Conservation (phyloP, 2,797 vertebrate species). For the Danio aesculapii region DNA sequence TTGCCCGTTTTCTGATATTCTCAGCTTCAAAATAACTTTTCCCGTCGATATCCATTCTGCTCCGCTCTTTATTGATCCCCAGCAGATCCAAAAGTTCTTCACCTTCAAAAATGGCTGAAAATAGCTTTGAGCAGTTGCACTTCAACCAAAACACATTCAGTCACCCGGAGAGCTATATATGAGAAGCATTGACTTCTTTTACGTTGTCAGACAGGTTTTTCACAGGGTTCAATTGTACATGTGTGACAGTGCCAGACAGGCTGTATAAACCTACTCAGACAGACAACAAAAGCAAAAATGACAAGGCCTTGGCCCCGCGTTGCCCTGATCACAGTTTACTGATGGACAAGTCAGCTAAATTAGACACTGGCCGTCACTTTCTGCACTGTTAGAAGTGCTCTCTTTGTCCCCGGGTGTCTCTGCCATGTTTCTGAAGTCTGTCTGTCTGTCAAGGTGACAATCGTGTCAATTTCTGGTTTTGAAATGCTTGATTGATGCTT, state of each 20-base stretch:
- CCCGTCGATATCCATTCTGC: not conserved
- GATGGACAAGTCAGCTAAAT: constrained; percentile 47
- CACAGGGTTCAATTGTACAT: not conserved
- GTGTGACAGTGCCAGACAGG: constrained; percentile 12
- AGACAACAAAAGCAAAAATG: constrained; percentile 35
- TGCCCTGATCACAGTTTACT: constrained; percentile 31
- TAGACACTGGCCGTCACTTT: constrained; percentile 27
- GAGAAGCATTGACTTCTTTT: constrained; percentile 2
- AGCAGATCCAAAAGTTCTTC: constrained; percentile 8
- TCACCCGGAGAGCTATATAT: not conserved
- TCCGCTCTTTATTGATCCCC: not conserved
- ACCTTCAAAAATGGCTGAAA: constrained; percentile 32
- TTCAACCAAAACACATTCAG: not conserved
- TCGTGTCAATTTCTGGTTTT: constrained; percentile 21
- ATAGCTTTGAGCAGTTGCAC: constrained; percentile 4
- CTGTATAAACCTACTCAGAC: not conserved
- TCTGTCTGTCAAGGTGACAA: constrained; percentile 26
- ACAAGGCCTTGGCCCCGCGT: constrained; percentile 10
- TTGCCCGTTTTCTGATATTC: constrained; percentile 2
- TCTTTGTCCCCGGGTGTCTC: constrained; percentile 16
- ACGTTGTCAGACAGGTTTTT: constrained; percentile 27
- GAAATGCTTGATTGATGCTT: constrained; percentile 35
- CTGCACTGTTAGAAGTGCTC: constrained; percentile 25
- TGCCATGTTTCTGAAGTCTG: constrained; percentile 10
- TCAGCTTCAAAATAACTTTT: constrained; percentile 7